These are phyloP conservation scores for Acholoe squamosa DNA, from an alignment of 2,888 invertebrate genomes.

Conservation along the genomic window DNA sequence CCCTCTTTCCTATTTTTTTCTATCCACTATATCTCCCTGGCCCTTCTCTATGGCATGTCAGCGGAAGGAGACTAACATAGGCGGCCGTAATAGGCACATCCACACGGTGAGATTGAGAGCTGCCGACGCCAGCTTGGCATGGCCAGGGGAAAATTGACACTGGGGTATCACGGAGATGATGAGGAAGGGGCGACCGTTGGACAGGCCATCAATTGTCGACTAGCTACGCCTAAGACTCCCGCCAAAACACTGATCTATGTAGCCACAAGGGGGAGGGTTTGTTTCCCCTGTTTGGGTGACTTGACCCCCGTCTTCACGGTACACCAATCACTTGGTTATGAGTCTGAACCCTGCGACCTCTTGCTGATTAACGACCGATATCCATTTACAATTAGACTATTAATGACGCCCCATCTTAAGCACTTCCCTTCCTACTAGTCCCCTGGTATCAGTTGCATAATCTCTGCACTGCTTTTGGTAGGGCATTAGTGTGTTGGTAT, in stretches of 20 bases:
- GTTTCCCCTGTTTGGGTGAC: conserved; percentile 23
- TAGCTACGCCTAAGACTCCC: background rate
- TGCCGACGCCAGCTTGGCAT: conserved; percentile 12
- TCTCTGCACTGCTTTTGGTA: background rate
- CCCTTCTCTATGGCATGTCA: background rate
- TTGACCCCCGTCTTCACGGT: conserved; percentile 40
- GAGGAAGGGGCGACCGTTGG: conserved; percentile 26
- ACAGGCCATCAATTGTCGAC: conserved; percentile 26
- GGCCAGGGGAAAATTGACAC: conserved; percentile 46
- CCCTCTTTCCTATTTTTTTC: too few relatives aligned
- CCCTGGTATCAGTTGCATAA: conserved; percentile 20
- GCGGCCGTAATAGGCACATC: background rate
- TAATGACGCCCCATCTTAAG: conserved; percentile 51
- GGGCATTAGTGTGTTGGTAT: background rate
- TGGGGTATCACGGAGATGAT: conserved; percentile 36
- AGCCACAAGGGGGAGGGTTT: background rate
- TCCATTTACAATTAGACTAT: conserved; percentile 58
- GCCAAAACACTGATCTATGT: conserved; percentile 10
- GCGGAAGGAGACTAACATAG: conserved; percentile 27
- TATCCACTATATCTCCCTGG: background rate
- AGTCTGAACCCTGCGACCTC: conserved; percentile 24
- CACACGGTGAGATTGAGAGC: background rate
- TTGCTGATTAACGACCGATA: conserved; percentile 43
- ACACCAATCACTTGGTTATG: conserved; percentile 56
- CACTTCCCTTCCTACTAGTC: background rate